Percentiles rank a stretch among this genome's conserved stretches.
These are phyloP conservation scores for Prionailurus viverrinus DNA, from an alignment of 2,113 vertebrate species.

Conservation along the genomic window DNA sequence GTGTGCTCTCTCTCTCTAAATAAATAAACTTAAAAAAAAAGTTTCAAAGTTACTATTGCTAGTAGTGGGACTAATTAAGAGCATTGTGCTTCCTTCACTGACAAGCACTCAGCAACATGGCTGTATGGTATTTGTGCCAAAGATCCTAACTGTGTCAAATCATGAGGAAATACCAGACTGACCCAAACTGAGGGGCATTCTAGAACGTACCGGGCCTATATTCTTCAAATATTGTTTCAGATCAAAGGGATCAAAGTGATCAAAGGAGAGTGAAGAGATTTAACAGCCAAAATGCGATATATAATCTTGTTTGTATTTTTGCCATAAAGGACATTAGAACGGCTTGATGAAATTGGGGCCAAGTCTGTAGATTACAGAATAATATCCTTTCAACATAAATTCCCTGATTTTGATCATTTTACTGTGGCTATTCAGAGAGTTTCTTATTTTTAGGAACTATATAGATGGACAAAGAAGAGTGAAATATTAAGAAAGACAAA, in stretches of 20 bases:
- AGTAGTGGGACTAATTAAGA: background rate
- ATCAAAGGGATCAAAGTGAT: slow-evolving; percentile 38
- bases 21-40: background rate
- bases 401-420: slow-evolving; percentile 10
- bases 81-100: background rate
- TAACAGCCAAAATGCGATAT: background rate
- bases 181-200: background rate
- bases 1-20: too few relatives aligned
- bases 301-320: slow-evolving; percentile 52
- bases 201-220: background rate
- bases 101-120: background rate
- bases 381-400: slow-evolving; percentile 32
- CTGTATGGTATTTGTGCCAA: background rate
- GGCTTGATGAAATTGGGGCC: slow-evolving; percentile 11
- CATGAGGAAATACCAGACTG: background rate
- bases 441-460: slow-evolving; percentile 34
- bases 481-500: background rate
- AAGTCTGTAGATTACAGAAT: background rate
- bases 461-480: background rate
- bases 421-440: background rate
- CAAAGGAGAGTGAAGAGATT: slow-evolving; percentile 6
- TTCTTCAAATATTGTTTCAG: slow-evolving; percentile 7
- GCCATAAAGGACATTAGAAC: background rate
- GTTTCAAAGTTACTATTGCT: background rate
- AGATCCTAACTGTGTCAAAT: background rate